Base-by-base conservation (phyloP, 2,797 vertebrate species). In the Cirrhinus molitorella region DNA sequence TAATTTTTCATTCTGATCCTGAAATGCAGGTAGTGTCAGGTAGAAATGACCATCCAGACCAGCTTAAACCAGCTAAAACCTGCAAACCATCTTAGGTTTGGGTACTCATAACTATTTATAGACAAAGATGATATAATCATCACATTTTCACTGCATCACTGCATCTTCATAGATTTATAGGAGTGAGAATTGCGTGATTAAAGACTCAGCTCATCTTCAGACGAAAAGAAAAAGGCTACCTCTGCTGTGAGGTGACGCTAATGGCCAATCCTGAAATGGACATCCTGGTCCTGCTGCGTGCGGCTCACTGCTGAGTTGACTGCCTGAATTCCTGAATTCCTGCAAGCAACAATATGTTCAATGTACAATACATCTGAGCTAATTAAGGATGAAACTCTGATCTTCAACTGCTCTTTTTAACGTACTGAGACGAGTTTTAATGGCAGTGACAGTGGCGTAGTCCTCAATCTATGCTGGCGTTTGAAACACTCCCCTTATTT, bases 311-410 rank as follows among this genome's bases (percentile, higher is more conserved):
- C 72, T 65, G 66, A 70, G 79, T 67, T 82, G 53, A 77, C 77
- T 63, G 75, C 49, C 51, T 59, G 77, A 73, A 76, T 59, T 66
- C 49, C 51, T 59, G 77, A 73, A 76, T 59, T 66, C 66, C 73
- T 79, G 76, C 78, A 37, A 76, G 77, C 74, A 28, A 80, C 74
- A 82, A 55, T 67, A 72, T 66, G 81, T 51, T 79, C 7, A 19
- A 72, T 72, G 45, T 68, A 75, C 13, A 23, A 55, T 51, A 65
- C 37, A 23, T 67, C 63, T 51, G 59, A 57, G 91, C 87, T 91
- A 92, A 91, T 94, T 93, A 91, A 94, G 93, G 89, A 94, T 92
- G 89, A 91, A 91, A 93, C 91, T 90, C 85, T 87, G 86, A 88
- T 40, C 61, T 83, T 61, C 91, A 89, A 90, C 89, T 88, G 84